Evolutionary conservation across 2,888 invertebrate species (phyloP).

Genomic region (Tipula lateralis): DNA sequence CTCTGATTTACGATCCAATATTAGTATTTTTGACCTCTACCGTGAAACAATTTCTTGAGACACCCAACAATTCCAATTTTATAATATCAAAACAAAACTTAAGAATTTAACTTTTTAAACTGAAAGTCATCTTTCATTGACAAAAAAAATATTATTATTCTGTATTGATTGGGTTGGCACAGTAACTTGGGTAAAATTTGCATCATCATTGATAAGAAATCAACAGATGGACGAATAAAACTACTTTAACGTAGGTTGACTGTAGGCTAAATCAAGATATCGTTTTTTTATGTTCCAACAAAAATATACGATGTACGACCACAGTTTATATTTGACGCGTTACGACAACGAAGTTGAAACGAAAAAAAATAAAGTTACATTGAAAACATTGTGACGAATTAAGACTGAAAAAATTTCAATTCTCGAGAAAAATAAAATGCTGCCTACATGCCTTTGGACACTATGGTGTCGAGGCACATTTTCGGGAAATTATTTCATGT

Average conservation of each 20-base stretch:
- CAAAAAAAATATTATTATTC: neutral
- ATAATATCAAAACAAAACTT: neutral
- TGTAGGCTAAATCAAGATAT: neutral
- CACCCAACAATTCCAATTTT: neutral
- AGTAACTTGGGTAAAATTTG: neutral
- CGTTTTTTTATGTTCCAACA: no score
- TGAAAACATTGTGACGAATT: neutral
- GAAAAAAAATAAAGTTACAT: neutral
- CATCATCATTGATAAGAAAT: neutral
- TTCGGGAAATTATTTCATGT: no score
- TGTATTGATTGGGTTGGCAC: neutral
- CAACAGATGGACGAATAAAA: neutral
- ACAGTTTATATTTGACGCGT: no score
- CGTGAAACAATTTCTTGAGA: neutral
- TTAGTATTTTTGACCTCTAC: neutral
- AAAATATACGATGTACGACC: neutral
- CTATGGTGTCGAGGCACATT: no score
- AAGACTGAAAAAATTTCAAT: neutral
- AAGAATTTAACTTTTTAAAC: neutral
- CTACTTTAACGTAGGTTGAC: neutral
- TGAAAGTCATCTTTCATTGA: neutral
- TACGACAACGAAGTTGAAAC: neutral
- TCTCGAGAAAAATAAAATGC: neutral
- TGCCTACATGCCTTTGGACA: no score
- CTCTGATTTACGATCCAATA: neutral